phyloP scores from a whole-genome alignment of 2,888 invertebrate genomes.

The Leptopilina syphax region DNA sequence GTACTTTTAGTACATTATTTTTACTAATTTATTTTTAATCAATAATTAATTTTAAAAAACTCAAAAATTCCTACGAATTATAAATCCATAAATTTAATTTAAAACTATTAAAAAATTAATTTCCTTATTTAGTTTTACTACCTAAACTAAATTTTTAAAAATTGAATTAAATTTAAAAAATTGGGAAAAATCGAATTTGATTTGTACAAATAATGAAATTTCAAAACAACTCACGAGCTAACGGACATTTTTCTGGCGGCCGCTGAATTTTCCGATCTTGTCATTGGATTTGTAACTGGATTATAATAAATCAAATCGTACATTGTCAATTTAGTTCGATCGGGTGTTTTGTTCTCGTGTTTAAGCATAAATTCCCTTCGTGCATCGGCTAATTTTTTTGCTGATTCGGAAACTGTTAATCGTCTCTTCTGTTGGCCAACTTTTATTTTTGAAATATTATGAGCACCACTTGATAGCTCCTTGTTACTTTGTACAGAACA shows the following conservation, averaged over 20 bases:
- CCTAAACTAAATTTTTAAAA: neutral
- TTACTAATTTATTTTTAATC: too few species aligned
- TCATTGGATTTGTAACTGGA: conserved; percentile 87
- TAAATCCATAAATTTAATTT: too few species aligned
- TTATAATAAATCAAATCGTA: conserved; percentile 95
- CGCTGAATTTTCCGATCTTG: conserved; percentile 50
- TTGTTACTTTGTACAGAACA: conserved; percentile 76
- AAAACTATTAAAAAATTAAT: too few species aligned
- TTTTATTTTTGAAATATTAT: conserved; percentile 53
- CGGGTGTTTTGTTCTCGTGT: conserved; percentile 79
- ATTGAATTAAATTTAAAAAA: neutral
- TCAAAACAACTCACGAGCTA: conserved; percentile 64
- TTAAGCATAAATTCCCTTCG: conserved; percentile 78
- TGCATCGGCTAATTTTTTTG: conserved; percentile 79
- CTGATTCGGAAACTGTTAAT: conserved; percentile 76
- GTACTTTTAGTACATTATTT: too few species aligned
- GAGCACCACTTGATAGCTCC: conserved; percentile 48
- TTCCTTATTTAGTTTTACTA: too few species aligned
- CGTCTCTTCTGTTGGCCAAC: conserved; percentile 65
- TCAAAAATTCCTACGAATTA: too few species aligned
- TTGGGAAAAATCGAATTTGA: too few species aligned
- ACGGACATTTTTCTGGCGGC: conserved; percentile 53
- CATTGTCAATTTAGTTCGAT: conserved; percentile 89
- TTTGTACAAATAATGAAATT: neutral
- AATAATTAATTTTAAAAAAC: too few species aligned